phyloP scores from a whole-genome alignment of 2,888 invertebrate species.

The Pristionchus japonicus region DNA sequence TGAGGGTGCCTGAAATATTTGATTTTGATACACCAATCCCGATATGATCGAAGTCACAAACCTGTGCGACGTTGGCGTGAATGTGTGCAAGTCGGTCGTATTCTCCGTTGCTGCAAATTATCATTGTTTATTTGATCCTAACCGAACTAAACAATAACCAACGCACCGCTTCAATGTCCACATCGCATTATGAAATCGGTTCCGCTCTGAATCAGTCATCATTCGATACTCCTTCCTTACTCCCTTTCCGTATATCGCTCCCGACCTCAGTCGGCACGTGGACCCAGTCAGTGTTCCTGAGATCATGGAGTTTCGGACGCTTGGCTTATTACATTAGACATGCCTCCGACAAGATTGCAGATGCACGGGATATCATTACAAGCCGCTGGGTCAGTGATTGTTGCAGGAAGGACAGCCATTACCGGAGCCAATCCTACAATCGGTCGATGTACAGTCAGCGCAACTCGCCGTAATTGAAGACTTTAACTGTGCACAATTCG shows the following conservation, averaged over 20 bases:
- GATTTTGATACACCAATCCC: too few relatives aligned
- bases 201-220: background rate
- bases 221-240: conserved; percentile 33
- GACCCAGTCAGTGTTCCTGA: background rate
- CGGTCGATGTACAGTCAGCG: background rate
- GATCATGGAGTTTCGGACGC: background rate
- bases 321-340: background rate
- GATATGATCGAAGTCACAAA: background rate
- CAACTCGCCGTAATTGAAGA: too few relatives aligned
- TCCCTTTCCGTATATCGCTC: background rate
- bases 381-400: background rate
- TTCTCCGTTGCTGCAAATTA: conserved; percentile 1
- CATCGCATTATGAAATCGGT: conserved; percentile 19
- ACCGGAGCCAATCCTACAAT: background rate
- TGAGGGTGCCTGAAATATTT: background rate
- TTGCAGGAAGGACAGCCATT: background rate
- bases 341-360: background rate
- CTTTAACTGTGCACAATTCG: too few relatives aligned
- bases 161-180: background rate
- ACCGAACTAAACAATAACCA: background rate
- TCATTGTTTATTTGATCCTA: too few relatives aligned
- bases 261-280: background rate
- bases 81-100: conserved; percentile 34
- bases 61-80: conserved; percentile 17
- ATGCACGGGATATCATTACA: background rate